Evolutionary conservation across 2,113 vertebrate species (phyloP), one percentile per base, ranked within the genome.

Genomic region (Chlorodrepanis virens): DNA sequence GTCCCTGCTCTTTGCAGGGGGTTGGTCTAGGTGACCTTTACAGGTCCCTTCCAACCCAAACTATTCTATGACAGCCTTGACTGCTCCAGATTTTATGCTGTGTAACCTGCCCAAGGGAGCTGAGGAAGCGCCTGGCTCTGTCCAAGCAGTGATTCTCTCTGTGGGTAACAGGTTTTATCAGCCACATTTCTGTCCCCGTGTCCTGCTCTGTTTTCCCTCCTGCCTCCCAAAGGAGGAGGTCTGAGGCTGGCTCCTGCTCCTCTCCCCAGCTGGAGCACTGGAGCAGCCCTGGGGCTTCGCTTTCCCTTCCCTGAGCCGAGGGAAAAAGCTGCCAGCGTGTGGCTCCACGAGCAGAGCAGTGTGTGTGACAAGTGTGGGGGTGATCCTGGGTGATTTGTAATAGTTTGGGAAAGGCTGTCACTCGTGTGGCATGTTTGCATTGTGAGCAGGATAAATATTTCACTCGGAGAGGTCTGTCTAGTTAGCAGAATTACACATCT

Each of bases 381-480:
- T 92, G 90, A 85, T 72, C 33, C 67, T 69, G 59, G 53, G 56
- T 67, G 94, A 68, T 59, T 67, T 64, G 78, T 65, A 77, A 59
- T 72, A 59, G 64, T 77, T 75, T 89, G 89, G 93, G 44, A 84
- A 84, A 81, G 83, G 60, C 88, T 96, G 82, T 90, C 90, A 77
- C 82, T 88, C 8, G 0, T 2, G 4, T 56, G 82, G 78, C 0
- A 0, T 88, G 87, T 94, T 90, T 92, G 92, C 49, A 20, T 90
- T n/a, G 49, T 23, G 23, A 93, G 56, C 76, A 80, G 76, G 72
- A 54, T 84, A 94, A 92, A 93, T 89, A 93, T 81, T 93, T 88
- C 94, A 18, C 54, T 54, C 19, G 8, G 31, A 74, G 82, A 80
- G 85, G 40, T 64, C 83, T 83, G 76, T 54, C 72, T 93, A 9